Conservation (phyloP, 2,797 vertebrate genomes). For the Triplophysa yarkandensis region DNA sequence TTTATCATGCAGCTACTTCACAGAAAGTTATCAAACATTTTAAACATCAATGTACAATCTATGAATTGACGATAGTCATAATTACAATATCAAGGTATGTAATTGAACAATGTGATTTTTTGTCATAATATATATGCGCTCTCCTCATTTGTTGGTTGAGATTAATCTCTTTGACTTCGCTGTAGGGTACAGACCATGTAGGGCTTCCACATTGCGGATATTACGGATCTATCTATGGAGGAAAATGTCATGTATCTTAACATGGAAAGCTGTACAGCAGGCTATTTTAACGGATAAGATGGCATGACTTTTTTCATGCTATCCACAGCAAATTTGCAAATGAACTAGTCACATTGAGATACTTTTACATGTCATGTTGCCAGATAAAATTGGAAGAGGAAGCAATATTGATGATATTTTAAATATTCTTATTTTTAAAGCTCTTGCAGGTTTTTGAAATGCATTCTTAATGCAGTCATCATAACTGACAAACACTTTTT, state of each 20-base stretch:
- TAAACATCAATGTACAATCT: too few relatives aligned
- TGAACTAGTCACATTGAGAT: slow-evolving; percentile 4
- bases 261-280: not conserved
- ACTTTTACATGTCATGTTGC: not conserved
- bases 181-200: not conserved
- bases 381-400: not conserved
- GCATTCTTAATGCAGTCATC: not conserved
- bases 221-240: not conserved
- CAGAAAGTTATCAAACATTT: too few relatives aligned
- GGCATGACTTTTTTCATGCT: not conserved
- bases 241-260: not conserved
- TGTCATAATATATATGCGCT: too few relatives aligned
- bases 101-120: too few relatives aligned
- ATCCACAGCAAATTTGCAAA: not conserved
- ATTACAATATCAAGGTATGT: too few relatives aligned
- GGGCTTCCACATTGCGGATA: not conserved
- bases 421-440: not conserved
- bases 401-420: not conserved
- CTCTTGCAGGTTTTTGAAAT: not conserved
- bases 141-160: too few relatives aligned
- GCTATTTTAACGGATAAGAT: not conserved
- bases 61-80: too few relatives aligned
- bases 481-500: not conserved
- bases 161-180: not conserved
- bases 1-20: too few relatives aligned